Percentiles rank a stretch among this genome's conserved stretches.
Evolutionary conservation across 35 echinoderm and acorn worm genomes (phyloP).

Genomic region (Patiria miniata): DNA sequence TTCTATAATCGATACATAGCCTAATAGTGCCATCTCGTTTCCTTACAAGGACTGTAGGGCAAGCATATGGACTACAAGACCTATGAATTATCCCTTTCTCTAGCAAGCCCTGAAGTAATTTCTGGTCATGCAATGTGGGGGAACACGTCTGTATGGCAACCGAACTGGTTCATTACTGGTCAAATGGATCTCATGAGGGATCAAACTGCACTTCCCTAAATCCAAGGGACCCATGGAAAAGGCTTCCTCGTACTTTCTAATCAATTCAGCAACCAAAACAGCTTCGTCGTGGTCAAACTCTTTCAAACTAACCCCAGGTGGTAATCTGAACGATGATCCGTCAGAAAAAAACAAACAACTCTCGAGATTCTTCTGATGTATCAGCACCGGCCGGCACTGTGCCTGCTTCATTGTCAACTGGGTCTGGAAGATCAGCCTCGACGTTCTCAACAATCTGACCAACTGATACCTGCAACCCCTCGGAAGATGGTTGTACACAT

Average conservation of each 20-base stretch:
- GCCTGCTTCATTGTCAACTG: background rate
- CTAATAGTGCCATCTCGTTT: constrained; percentile 57
- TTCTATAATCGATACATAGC: constrained; percentile 75
- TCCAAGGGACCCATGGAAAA: constrained; percentile 47
- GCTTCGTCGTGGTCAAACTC: background rate
- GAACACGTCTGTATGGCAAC: constrained; percentile 42
- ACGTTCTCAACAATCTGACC: background rate
- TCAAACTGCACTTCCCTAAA: constrained; percentile 43
- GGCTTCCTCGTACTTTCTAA: constrained; percentile 7
- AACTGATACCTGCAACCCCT: background rate
- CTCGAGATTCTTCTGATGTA: background rate
- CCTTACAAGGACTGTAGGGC: constrained; percentile 59
- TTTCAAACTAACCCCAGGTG: constrained; percentile 16
- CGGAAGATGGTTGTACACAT: background rate
- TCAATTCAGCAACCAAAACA: constrained; percentile 12
- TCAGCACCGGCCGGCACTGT: background rate
- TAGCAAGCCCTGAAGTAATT: constrained; percentile 44
- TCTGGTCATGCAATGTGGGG: constrained; percentile 26
- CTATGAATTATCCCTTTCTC: constrained; percentile 59
- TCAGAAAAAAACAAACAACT: background rate
- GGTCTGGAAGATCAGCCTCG: background rate
- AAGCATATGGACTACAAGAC: constrained; percentile 71
- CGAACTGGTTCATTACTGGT: constrained; percentile 39
- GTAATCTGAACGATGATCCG: background rate
- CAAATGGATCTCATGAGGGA: constrained; percentile 56